Conservation (phyloP, 2,797 vertebrate genomes). For the Enteromius treurensis region DNA sequence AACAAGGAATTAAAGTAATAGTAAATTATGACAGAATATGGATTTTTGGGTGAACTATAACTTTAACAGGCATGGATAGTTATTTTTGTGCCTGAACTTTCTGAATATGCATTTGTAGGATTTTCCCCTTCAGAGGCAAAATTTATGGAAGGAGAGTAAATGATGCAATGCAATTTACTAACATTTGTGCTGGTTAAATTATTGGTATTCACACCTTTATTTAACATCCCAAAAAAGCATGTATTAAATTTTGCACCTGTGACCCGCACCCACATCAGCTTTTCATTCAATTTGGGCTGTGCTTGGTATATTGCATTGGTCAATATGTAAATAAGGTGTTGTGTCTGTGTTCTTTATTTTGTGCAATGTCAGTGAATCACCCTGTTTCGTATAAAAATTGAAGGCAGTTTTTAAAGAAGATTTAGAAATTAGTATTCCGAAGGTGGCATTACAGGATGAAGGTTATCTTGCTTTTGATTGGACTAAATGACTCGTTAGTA, state of each 20-base stretch:
- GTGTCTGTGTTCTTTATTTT: not conserved
- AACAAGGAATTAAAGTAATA: too few species aligned
- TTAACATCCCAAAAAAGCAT: too few species aligned
- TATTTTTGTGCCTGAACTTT: not conserved
- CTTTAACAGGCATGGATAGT: not conserved
- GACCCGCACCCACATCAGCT: too few species aligned
- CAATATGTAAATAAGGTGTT: not conserved
- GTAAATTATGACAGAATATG: too few species aligned
- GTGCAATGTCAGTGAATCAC: not conserved
- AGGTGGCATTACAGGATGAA: not conserved
- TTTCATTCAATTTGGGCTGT: not conserved
- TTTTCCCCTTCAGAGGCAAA: not conserved
- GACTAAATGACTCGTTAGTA: not conserved
- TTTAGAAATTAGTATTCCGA: not conserved
- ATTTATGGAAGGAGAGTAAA: not conserved
- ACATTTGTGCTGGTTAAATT: not conserved
- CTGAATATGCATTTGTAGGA: not conserved
- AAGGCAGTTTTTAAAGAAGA: not conserved
- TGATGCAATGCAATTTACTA: too few species aligned
- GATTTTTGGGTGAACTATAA: too few species aligned
- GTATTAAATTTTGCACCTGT: too few species aligned
- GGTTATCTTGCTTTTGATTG: not conserved
- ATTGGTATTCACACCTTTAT: not conserved
- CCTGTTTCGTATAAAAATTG: not conserved
- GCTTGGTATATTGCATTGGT: not conserved